These are phyloP conservation scores for Plebejus melissa DNA, from an alignment of 2,888 invertebrate genomes.

Conservation along the genomic window DNA sequence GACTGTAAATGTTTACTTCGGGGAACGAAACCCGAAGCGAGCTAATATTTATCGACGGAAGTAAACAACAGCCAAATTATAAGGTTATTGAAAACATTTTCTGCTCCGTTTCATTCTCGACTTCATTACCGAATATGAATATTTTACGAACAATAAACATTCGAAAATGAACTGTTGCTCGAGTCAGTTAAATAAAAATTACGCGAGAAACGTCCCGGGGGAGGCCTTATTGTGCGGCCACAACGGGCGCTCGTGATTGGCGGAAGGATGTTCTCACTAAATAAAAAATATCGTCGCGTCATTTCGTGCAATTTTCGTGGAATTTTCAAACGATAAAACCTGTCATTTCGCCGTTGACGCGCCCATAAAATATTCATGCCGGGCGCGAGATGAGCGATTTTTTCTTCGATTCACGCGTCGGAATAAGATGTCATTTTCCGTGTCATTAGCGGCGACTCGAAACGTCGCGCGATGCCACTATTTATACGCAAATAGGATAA, in stretches of 20 bases:
- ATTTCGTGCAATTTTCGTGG: conserved; percentile 76
- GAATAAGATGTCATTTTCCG: conserved; percentile 81
- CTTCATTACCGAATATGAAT: conserved; percentile 38
- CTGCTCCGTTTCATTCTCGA: not conserved
- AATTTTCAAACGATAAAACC: conserved; percentile 80
- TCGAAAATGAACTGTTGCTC: conserved; percentile 68
- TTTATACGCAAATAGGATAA: conserved; percentile 79
- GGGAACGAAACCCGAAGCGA: not conserved
- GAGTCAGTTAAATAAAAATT: conserved; percentile 71
- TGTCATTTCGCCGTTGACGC: conserved; percentile 79
- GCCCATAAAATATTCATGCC: conserved; percentile 79
- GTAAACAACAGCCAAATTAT: conserved; percentile 19
- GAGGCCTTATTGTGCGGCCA: conserved; percentile 67
- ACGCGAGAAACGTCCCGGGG: conserved; percentile 64
- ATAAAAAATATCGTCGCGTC: conserved; percentile 79
- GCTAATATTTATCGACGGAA: conserved; percentile 16
- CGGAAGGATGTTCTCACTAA: conserved; percentile 79
- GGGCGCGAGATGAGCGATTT: conserved; percentile 76
- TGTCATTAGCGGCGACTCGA: conserved; percentile 76
- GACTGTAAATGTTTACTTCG: not conserved
- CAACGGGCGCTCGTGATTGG: conserved; percentile 77
- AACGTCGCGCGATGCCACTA: conserved; percentile 70
- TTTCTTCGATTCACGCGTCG: conserved; percentile 78
- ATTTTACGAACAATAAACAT: conserved; percentile 47
- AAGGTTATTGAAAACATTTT: conserved; percentile 9